Evolutionary conservation across 2,797 vertebrate species (phyloP), one percentile per base, ranked within the genome.

Genomic region (Hyperoplus immaculatus): DNA sequence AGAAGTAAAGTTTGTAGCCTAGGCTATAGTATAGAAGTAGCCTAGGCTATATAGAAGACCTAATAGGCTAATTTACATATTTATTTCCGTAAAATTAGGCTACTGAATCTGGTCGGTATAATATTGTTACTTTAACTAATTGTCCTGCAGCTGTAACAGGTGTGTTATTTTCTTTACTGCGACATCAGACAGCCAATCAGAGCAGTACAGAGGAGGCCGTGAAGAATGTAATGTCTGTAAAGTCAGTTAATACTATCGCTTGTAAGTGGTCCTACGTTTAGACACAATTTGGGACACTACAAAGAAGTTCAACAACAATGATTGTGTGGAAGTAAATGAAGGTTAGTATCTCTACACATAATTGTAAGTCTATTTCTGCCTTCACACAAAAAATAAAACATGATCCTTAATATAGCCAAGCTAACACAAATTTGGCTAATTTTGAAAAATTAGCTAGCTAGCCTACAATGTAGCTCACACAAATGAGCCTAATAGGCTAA

Each of bases 121-220:
- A 29, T 29, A 29, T 29, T 29, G 29, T 29, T 29, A 29, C 29
- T 29, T 29, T 29, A 29, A 29, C 29, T 29, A 38, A 50, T 18
- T 21, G 46, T 42, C 13, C 6, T 6, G 1, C 13, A 8, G 13
- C 8, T 54, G 69, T 14, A 8, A 41, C 42, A 58, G 46, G n/a
- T 50, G 72, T 29, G 16, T 4, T 5, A 63, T 63, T 42, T 41
- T 2, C 2, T 38, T 59, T 14, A 46, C n/a, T 9, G 47, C 3
- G 41, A 49, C 10, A 3, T 43, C 14, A 18, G 5, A n/a, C 42
- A 70, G 57, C 67, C 64, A 75, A 73, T 76, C 71, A 70, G 13
- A 3, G 59, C 6, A n/a, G n/a, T n/a, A n/a, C n/a, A 41, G 21
- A 67, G 43, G 4, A 65, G 0, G 41, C 43, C 1, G 1, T 2